Evolutionary conservation across 2,888 invertebrate genomes (phyloP).

Genomic region (Drosophila vallismaia): DNA sequence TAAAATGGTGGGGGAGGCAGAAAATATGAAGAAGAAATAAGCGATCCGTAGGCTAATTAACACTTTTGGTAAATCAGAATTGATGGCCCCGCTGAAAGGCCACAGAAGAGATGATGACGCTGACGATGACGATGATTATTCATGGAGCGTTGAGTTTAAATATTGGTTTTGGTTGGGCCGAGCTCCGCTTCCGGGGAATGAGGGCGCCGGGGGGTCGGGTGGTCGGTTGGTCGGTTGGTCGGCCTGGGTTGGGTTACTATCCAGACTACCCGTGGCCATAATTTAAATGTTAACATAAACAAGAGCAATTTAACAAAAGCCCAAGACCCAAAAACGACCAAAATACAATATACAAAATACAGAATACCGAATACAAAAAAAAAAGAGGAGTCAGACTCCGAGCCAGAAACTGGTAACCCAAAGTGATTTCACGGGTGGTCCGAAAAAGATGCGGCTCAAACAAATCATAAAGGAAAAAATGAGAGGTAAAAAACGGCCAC

Average conservation of each 20-base stretch:
- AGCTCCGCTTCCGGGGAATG: background rate
- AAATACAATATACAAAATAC: conserved; percentile 35
- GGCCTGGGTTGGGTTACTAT: conserved; percentile 35
- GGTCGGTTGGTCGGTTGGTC: background rate
- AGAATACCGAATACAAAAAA: background rate
- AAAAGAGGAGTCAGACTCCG: conserved; percentile 21
- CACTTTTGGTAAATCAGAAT: conserved; percentile 78
- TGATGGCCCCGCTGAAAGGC: conserved; percentile 78
- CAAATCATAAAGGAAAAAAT: conserved; percentile 78
- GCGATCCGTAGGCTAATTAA: conserved; percentile 67
- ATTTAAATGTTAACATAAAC: conserved; percentile 82
- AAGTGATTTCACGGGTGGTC: conserved; percentile 78
- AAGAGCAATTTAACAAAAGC: conserved; percentile 80
- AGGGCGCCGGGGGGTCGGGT: conserved; percentile 13
- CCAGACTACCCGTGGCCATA: conserved; percentile 76
- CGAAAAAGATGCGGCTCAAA: conserved; percentile 77
- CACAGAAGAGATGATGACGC: conserved; percentile 61
- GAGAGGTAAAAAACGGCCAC: conserved; percentile 40
- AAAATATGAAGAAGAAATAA: conserved; percentile 30
- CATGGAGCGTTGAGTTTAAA: conserved; percentile 74
- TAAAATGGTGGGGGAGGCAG: background rate
- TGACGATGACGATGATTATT: conserved; percentile 75
- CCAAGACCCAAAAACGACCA: conserved; percentile 53
- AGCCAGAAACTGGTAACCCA: conserved; percentile 51
- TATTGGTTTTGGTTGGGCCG: conserved; percentile 73